Evolutionary conservation across 2,797 vertebrate species (phyloP), one percentile per base, ranked within the genome.

Genomic region (Anniella stebbinsi): DNA sequence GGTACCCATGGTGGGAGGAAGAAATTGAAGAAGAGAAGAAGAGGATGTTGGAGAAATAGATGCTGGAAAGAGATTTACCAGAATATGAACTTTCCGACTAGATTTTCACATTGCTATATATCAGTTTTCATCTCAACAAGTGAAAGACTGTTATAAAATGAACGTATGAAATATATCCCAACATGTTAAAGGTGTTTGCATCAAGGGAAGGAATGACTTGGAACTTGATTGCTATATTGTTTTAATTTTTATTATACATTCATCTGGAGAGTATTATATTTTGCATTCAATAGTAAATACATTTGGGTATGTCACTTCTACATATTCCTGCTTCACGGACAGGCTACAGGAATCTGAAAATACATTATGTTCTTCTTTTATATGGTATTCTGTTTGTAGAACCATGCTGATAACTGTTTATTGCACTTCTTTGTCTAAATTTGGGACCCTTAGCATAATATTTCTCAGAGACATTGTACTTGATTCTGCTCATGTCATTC

Each of bases 181-280:
- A 67, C 38, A 23, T 57, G 82, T 95, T 87, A 90, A 86, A 92
- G 91, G 45, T 30, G 72, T 92, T 89, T 88, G 83, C 89, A 93
- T 80, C 72, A 87, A 78, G 15, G 57, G 89, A 93, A 91, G 45
- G 3, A 83, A 2, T 84, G n/a, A 13, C 85, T 82, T 92, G n/a
- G 2, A 78, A 54, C 33, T 83, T 87, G 63, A 90, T 67, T 13
- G 91, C 77, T 89, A 90, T 91, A 82, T 91, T 0, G 2, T 45
- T 77, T 80, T 82, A 88, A 83, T 76, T 86, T 38, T 88, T 87
- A 84, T 87, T 86, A 33, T 81, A 45, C 21, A 80, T 1, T 0
- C 6, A 7, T 0, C 0, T 77, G 30, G 12, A 75, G 25, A 30
- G 17, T 82, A 36, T 80, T 57, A 13, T 36, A 66, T 11, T 41